Conservation (phyloP, 2,797 vertebrate species). For the Petrocephalus schoutedeni region DNA sequence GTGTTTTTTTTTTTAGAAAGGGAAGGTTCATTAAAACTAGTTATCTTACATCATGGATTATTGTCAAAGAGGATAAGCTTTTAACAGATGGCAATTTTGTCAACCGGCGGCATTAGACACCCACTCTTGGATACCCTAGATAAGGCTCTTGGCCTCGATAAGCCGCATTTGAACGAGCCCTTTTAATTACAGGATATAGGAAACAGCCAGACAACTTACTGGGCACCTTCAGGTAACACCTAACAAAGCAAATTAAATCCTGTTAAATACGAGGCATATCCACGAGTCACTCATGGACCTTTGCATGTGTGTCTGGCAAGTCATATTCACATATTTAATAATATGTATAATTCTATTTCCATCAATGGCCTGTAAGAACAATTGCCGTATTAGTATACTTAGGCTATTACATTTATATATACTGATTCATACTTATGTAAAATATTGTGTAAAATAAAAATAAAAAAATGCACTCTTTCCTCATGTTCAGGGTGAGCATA, state of each 20-base stretch:
- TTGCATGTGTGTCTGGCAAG: neutral
- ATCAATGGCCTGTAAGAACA: neutral
- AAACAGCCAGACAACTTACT: slow-evolving; percentile 14
- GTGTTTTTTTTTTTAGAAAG: neutral
- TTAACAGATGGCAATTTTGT: slow-evolving; percentile 26
- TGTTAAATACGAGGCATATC: neutral
- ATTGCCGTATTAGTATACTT: neutral
- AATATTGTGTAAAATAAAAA: neutral
- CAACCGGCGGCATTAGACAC: slow-evolving; percentile 10
- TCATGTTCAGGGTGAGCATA: neutral
- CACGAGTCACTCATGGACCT: neutral
- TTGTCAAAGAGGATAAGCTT: slow-evolving; percentile 24
- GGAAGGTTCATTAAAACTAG: slow-evolving; percentile 16
- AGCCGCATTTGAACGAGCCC: neutral
- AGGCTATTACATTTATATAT: neutral
- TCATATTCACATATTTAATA: neutral
- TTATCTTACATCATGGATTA: slow-evolving; percentile 21
- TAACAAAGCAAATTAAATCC: neutral
- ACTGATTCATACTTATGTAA: neutral
- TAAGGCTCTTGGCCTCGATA: slow-evolving; percentile 13
- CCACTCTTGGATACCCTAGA: slow-evolving; percentile 11
- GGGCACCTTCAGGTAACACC: slow-evolving; percentile 19
- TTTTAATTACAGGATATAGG: slow-evolving; percentile 20
- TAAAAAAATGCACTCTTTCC: neutral
- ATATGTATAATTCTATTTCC: neutral